A percentile compares a stretch with the other conserved stretches of the same genome.
These are phyloP conservation scores for Tuberolachnus salignus DNA, from an alignment of 2,888 invertebrate genomes.

Conservation along the genomic window DNA sequence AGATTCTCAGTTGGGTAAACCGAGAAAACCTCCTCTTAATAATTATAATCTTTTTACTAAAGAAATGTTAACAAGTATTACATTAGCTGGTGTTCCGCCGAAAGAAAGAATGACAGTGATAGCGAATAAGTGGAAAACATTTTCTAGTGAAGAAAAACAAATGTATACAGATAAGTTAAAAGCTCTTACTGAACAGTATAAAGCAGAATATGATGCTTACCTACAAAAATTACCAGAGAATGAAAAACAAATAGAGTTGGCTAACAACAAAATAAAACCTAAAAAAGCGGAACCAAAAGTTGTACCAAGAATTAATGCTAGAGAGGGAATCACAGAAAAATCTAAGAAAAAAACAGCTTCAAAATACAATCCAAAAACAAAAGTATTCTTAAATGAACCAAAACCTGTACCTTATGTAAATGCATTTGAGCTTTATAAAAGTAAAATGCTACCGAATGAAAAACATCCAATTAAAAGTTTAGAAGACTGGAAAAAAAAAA, in stretches of 20 bases:
- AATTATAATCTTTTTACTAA: conserved; percentile 54
- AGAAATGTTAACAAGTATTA: conserved; percentile 55
- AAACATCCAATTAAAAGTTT: conserved; percentile 34
- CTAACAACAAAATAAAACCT: conserved; percentile 48
- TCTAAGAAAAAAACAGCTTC: conserved; percentile 21
- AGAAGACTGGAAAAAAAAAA: conserved; percentile 50
- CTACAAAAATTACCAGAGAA: conserved; percentile 51
- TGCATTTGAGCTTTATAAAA: conserved; percentile 51
- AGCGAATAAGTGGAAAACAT: conserved; percentile 53
- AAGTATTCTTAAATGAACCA: conserved; percentile 37
- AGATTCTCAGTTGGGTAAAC: conserved; percentile 56
- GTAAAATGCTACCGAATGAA: conserved; percentile 33
- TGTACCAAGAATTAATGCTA: conserved; percentile 35
- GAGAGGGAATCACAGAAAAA: conserved; percentile 48
- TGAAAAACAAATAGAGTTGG: conserved; percentile 43
- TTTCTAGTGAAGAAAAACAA: conserved; percentile 51
- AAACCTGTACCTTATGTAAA: conserved; percentile 35
- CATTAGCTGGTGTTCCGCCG: conserved; percentile 43
- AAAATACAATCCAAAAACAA: conserved; percentile 34
- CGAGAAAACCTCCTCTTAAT: conserved; percentile 57
- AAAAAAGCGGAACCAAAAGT: conserved; percentile 53
- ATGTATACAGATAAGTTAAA: conserved; percentile 43
- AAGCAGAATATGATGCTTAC: conserved; percentile 47
- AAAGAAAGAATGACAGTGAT: conserved; percentile 55
- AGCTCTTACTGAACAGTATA: conserved; percentile 53